A percentile compares a stretch with the other conserved stretches of the same genome.
Evolutionary conservation across 2,797 vertebrate genomes (phyloP).

Genomic region (Falco berigora): DNA sequence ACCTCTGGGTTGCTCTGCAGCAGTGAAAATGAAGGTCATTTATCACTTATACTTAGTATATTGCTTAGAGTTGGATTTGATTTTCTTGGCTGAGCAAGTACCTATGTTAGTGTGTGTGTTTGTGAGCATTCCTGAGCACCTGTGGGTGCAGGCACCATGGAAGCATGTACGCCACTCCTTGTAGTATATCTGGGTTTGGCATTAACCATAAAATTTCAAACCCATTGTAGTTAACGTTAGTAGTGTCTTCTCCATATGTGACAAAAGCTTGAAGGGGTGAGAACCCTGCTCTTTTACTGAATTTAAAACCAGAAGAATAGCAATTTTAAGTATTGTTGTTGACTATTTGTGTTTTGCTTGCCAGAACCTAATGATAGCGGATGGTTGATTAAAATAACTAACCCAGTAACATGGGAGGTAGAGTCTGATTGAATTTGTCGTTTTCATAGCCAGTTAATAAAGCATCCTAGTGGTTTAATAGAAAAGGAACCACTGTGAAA

Average conservation of each 20-base stretch:
- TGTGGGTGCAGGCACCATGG: accelerated
- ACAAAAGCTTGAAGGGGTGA: not conserved
- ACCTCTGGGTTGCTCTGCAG: not conserved
- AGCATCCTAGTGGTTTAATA: not conserved
- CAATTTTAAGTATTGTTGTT: not conserved
- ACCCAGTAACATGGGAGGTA: not conserved
- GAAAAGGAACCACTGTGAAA: not conserved
- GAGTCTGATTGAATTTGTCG: not conserved
- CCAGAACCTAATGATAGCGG: not conserved
- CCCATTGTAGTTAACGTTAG: not conserved
- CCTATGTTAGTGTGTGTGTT: not conserved
- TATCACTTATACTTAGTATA: not conserved
- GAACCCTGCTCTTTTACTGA: not conserved
- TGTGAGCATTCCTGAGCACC: not conserved
- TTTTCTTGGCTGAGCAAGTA: not conserved
- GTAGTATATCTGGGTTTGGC: not conserved
- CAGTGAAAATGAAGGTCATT: not conserved
- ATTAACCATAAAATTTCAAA: not conserved
- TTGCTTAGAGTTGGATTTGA: not conserved
- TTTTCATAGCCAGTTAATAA: not conserved
- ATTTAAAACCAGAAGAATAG: not conserved
- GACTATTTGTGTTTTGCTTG: not conserved
- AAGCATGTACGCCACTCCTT: not conserved
- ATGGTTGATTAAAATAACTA: not conserved
- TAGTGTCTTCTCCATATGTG: not conserved